Evolutionary conservation across 2,888 invertebrate genomes (phyloP).

Genomic region (Isotomurus palustris): DNA sequence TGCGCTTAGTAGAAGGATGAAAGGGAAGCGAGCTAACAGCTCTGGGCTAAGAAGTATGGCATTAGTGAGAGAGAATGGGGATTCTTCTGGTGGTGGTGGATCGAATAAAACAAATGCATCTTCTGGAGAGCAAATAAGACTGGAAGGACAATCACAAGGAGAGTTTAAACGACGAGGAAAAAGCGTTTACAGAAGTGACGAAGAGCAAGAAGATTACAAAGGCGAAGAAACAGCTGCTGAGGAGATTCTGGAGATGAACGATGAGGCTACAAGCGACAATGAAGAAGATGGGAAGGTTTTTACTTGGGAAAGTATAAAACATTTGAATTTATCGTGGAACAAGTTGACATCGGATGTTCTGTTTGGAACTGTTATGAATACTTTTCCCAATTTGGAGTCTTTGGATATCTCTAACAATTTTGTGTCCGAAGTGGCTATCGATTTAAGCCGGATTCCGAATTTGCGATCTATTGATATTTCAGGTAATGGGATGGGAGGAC

Average conservation of each 20-base stretch:
- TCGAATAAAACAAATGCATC: neutral
- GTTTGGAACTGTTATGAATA: neutral
- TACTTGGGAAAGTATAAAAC: conserved; percentile 22
- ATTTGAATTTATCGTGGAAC: conserved; percentile 26
- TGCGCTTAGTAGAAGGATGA: neutral
- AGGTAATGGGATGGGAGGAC: conserved; percentile 15
- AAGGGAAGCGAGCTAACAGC: too few relatives aligned
- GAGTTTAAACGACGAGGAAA: too few relatives aligned
- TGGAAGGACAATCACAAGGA: too few relatives aligned
- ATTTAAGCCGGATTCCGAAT: conserved; percentile 1
- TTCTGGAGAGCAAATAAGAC: too few relatives aligned
- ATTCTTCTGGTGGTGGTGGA: neutral
- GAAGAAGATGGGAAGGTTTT: conserved; percentile 4
- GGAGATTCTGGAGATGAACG: too few relatives aligned
- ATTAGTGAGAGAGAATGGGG: neutral
- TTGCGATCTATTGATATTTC: conserved; percentile 32
- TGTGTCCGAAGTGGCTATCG: conserved; percentile 15
- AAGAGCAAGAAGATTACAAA: neutral
- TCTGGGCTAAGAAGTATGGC: too few relatives aligned
- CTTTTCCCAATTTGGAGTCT: conserved; percentile 31
- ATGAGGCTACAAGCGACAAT: neutral
- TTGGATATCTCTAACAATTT: conserved; percentile 26
- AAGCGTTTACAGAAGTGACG: too few relatives aligned
- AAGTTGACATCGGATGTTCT: conserved; percentile 18
- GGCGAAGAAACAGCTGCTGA: neutral